phyloP scores from a whole-genome alignment of 2,113 vertebrate genomes.

The Peromyscus californicus region DNA sequence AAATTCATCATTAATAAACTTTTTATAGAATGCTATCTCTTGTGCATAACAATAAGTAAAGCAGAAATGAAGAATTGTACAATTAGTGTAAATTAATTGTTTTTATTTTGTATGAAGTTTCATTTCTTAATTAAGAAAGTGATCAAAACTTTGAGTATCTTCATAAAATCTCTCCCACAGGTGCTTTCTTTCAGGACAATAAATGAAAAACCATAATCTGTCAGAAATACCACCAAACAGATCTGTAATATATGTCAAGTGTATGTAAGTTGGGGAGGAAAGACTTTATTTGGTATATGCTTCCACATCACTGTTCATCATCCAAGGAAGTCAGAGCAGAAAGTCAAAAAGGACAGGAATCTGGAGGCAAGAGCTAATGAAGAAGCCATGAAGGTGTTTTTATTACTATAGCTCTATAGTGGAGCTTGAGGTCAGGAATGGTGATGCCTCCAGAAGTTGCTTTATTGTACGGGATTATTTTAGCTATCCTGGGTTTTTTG shows the following conservation, averaged over 20 bases:
- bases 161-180: no score
- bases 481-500: no score
- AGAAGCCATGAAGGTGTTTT: neutral
- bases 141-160: no score
- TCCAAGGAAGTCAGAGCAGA: neutral
- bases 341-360: neutral
- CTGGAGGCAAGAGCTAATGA: neutral
- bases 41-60: neutral
- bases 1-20: neutral
- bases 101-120: neutral
- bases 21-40: neutral
- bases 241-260: no score
- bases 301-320: neutral
- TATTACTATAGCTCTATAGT: no score
- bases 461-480: no score
- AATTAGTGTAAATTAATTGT: neutral
- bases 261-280: neutral
- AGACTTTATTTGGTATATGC: neutral
- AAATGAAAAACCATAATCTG: no score
- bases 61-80: neutral
- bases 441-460: no score
- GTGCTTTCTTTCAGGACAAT: no score
- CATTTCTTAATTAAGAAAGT: neutral
- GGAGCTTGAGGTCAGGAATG: no score
- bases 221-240: no score